Evolutionary conservation across 2,888 invertebrate genomes (phyloP), one percentile per base, ranked within the genome.

Genomic region (Noctua janthe): DNA sequence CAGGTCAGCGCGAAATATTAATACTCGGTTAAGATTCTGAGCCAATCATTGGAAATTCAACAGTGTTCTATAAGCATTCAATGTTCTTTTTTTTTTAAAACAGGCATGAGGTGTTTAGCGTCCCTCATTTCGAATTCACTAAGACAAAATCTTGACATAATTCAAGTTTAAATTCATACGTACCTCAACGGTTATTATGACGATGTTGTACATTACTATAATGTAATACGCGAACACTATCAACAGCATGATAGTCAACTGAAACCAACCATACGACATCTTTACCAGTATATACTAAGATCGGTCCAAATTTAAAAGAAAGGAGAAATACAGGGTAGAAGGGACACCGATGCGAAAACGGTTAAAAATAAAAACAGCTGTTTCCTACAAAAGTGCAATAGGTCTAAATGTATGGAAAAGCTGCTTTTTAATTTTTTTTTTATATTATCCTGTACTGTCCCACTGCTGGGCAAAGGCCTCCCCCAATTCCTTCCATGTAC

Each of bases 191-290:
- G 85, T 87, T 29, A 86, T 59, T 5, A 81, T 79, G 4, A 85
- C 82, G 0, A 91, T 81, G 11, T 73, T 76, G 77, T 91, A 92
- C 71, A 90, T 29, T 35, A 91, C 54, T 66, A 91, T 74, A 23
- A 93, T 90, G 70, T 91, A 91, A 78, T 90, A 91, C 1, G 80
- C 51, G 10, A 89, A 81, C 39, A 91, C 82, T 51, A 90, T 81
- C 4, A 84, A 49, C n/a, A 92, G 43, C 90, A 91, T 89, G 43
- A 89, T 67, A 7, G 91, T 90, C 54, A 94, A 80, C 94, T 94
- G 83, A 72, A 93, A 92, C 64, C 78, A 76, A 67, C 17, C 15
- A 78, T 54, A 43, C 13, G 3, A 35, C 17, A 64, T 29, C 6
- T 62, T 29, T 29, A 62, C 7, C 62, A 5, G 5, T 15, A 15